Conservation (phyloP, 2,797 vertebrate species). For the Hoplostethus atlanticus region DNA sequence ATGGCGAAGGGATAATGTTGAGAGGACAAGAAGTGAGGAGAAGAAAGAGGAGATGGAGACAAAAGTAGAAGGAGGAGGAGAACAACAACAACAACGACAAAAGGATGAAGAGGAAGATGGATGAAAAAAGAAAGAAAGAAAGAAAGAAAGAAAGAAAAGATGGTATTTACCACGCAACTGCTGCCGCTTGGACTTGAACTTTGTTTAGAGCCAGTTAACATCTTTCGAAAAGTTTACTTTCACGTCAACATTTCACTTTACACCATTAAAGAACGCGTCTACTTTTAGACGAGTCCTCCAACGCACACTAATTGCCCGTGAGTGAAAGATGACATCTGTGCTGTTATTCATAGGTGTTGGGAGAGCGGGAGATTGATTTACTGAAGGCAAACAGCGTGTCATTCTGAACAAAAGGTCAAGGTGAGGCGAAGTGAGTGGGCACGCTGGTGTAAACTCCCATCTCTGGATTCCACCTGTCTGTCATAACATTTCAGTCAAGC, state of each 20-base stretch:
- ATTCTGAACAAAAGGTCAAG: slow-evolving; percentile 70
- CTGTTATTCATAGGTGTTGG: slow-evolving; percentile 66
- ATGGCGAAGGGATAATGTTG: slow-evolving; percentile 5
- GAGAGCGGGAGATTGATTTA: slow-evolving; percentile 68
- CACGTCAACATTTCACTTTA: slow-evolving; percentile 8
- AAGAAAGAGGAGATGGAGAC: not conserved
- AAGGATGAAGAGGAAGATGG: not conserved
- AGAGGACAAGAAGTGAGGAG: not conserved
- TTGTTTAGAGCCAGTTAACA: not conserved
- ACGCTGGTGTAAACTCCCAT: not conserved
- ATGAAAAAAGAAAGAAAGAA: not conserved
- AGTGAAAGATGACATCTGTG: slow-evolving; percentile 39
- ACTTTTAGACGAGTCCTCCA: slow-evolving; percentile 19
- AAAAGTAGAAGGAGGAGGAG: not conserved
- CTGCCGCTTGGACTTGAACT: not conserved
- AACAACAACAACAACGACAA: not conserved
- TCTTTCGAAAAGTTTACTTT: slow-evolving; percentile 16
- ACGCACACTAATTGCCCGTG: slow-evolving; percentile 9
- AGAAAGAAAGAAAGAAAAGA: not conserved
- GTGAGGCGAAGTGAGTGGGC: slow-evolving; percentile 38
- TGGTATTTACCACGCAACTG: not conserved
- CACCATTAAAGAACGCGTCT: slow-evolving; percentile 19
- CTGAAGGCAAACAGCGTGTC: slow-evolving; percentile 69
- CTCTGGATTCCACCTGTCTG: slow-evolving; percentile 40
- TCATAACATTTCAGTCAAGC: slow-evolving; percentile 26